These are phyloP conservation scores for Miichthys miiuy DNA, from an alignment of 2,797 vertebrate genomes.

Conservation along the genomic window DNA sequence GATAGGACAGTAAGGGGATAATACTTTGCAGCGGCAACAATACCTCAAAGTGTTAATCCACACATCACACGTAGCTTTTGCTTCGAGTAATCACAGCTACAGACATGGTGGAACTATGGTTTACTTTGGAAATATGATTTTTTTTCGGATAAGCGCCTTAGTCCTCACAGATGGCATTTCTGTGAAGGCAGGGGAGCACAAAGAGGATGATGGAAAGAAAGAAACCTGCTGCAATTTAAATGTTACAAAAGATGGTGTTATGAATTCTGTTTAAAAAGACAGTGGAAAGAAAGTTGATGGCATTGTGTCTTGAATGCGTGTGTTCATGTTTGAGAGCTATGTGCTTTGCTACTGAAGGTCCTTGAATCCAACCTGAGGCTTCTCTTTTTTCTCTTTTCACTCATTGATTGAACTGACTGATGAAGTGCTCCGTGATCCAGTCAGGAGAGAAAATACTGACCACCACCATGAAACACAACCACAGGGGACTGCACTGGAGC, in stretches of 20 bases:
- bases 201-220: constrained; percentile 12
- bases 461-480: constrained; percentile 43
- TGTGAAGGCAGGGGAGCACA: constrained; percentile 5
- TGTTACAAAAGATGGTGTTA: constrained; percentile 15
- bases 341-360: constrained; percentile 29
- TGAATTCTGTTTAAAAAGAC: constrained; percentile 15
- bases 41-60: constrained; percentile 48
- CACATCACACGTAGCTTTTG: constrained; percentile 13
- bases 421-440: constrained; percentile 70
- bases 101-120: constrained; percentile 26
- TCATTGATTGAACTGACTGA: constrained; percentile 68
- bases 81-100: constrained; percentile 40
- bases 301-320: constrained; percentile 2
- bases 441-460: constrained; percentile 63
- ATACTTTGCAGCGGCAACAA: constrained; percentile 4
- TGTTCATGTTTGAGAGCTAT: constrained; percentile 24
- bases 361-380: constrained; percentile 43
- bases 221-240: constrained; percentile 13
- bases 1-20: constrained; percentile 20
- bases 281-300: neutral
- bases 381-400: constrained; percentile 27
- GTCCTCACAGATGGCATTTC: constrained; percentile 37
- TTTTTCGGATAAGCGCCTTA: constrained; percentile 15
- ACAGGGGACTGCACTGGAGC: constrained; percentile 29
- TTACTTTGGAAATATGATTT: constrained; percentile 49